Evolutionary conservation across 2,888 invertebrate genomes (phyloP).

Genomic region (Drosophila maculinotata): DNA sequence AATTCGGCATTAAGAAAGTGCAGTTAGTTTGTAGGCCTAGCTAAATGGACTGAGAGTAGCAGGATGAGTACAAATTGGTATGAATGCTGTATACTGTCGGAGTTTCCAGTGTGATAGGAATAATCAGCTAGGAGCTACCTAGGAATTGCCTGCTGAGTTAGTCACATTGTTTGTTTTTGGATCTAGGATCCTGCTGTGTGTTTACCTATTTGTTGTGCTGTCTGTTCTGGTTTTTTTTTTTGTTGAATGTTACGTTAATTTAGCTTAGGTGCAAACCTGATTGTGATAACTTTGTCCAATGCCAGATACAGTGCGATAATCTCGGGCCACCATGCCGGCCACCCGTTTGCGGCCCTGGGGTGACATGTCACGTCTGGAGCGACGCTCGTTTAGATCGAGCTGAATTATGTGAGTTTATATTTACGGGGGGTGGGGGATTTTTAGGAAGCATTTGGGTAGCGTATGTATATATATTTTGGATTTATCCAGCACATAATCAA

Average conservation of each 20-base stretch:
- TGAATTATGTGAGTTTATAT: slow-evolving; percentile 71
- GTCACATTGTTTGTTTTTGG: not conserved
- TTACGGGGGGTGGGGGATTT: slow-evolving; percentile 15
- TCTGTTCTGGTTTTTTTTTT: slow-evolving; percentile 41
- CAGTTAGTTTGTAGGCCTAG: slow-evolving; percentile 42
- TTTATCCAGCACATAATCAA: slow-evolving; percentile 37
- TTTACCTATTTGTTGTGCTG: slow-evolving; percentile 38
- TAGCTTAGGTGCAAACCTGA: slow-evolving; percentile 84
- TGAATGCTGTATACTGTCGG: slow-evolving; percentile 2
- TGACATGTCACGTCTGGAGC: slow-evolving; percentile 94
- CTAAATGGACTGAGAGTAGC: slow-evolving; percentile 15
- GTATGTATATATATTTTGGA: slow-evolving; percentile 7
- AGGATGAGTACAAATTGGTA: slow-evolving; percentile 13
- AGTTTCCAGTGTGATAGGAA: not conserved
- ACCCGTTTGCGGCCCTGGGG: slow-evolving; percentile 90
- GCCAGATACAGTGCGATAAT: slow-evolving; percentile 85
- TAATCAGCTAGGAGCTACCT: not conserved
- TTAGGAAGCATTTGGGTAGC: slow-evolving; percentile 17
- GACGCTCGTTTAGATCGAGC: slow-evolving; percentile 88
- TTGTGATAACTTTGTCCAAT: slow-evolving; percentile 85
- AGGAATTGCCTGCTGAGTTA: not conserved
- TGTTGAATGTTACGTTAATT: slow-evolving; percentile 60
- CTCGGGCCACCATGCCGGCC: slow-evolving; percentile 88
- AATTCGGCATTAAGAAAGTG: slow-evolving; percentile 50
- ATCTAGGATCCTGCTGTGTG: slow-evolving; percentile 15